Evolutionary conservation across 2,113 vertebrate species (phyloP).

Genomic region (Oceanites oceanicus): DNA sequence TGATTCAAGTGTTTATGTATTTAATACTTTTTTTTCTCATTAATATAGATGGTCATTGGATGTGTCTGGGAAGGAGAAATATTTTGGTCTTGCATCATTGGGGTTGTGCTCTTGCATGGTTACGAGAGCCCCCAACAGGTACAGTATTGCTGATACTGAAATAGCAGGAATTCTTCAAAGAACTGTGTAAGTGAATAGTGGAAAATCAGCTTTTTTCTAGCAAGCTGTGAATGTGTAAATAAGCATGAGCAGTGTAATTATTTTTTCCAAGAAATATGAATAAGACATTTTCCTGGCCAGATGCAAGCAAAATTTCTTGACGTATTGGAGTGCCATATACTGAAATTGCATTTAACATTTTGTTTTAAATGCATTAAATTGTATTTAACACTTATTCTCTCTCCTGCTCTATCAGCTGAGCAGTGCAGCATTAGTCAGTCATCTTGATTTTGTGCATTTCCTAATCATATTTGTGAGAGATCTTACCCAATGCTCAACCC

Average conservation of each 20-base stretch:
- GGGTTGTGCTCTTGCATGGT: not conserved
- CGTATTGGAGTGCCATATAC: not conserved
- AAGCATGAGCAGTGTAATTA: not conserved
- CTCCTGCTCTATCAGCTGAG: not conserved
- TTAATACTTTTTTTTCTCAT: not conserved
- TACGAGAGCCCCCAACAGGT: not conserved
- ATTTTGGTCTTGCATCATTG: fast-evolving
- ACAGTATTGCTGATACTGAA: fast-evolving
- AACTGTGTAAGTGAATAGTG: not conserved
- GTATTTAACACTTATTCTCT: not conserved
- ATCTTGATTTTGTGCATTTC: not conserved
- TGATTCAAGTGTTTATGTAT: not conserved
- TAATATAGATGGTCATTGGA: fast-evolving
- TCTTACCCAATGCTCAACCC: not conserved
- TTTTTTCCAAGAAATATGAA: not conserved
- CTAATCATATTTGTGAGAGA: not conserved
- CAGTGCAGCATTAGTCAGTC: not conserved
- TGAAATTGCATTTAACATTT: not conserved
- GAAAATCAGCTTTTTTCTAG: not conserved
- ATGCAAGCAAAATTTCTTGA: not conserved
- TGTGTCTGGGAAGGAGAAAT: not conserved
- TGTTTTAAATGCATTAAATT: not conserved
- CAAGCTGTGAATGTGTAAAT: not conserved
- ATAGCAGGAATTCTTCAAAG: not conserved
- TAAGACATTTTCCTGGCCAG: not conserved